A percentile compares a stretch with the other conserved stretches of the same genome.
Evolutionary conservation across 2,888 invertebrate genomes (phyloP).

Genomic region (Cephus spinipes): DNA sequence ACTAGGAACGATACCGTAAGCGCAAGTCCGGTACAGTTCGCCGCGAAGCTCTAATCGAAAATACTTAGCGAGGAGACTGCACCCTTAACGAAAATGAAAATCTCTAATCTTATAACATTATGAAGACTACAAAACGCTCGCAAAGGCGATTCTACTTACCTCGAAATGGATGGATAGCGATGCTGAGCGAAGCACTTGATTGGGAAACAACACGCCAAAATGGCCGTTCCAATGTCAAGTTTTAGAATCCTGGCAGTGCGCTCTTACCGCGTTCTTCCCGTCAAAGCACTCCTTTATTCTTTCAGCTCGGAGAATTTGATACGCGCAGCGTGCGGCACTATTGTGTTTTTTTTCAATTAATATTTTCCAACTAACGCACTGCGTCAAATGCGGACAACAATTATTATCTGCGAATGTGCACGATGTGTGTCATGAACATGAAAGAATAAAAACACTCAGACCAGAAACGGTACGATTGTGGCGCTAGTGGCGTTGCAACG

Average conservation of each 20-base stretch:
- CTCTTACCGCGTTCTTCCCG: slow-evolving; percentile 33
- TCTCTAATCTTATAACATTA: background rate
- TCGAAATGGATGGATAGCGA: slow-evolving; percentile 61
- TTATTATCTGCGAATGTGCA: slow-evolving; percentile 46
- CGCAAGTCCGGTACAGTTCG: background rate
- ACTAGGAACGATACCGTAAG: background rate
- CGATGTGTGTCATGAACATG: slow-evolving; percentile 46
- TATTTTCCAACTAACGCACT: slow-evolving; percentile 56
- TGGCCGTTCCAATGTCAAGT: slow-evolving; percentile 69
- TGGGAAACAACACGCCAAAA: slow-evolving; percentile 63
- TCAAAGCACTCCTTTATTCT: slow-evolving; percentile 30
- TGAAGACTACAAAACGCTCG: background rate
- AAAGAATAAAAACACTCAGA: slow-evolving; percentile 47
- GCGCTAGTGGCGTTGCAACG: slow-evolving; percentile 31
- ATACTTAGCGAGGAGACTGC: background rate
- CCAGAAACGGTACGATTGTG: slow-evolving; percentile 41
- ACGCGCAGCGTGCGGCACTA: slow-evolving; percentile 37
- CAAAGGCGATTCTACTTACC: slow-evolving; percentile 45
- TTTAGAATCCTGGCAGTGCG: slow-evolving; percentile 42
- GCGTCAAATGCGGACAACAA: slow-evolving; percentile 53
- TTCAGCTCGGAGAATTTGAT: slow-evolving; percentile 16
- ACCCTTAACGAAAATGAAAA: background rate
- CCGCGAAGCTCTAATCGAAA: background rate
- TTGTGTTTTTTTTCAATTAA: slow-evolving; percentile 39
- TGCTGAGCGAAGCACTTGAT: slow-evolving; percentile 57